Percentiles rank a stretch among this genome's conserved stretches.
These are phyloP conservation scores for Nothoprocta pentlandii DNA, from an alignment of 2,113 vertebrate species.

Conservation along the genomic window DNA sequence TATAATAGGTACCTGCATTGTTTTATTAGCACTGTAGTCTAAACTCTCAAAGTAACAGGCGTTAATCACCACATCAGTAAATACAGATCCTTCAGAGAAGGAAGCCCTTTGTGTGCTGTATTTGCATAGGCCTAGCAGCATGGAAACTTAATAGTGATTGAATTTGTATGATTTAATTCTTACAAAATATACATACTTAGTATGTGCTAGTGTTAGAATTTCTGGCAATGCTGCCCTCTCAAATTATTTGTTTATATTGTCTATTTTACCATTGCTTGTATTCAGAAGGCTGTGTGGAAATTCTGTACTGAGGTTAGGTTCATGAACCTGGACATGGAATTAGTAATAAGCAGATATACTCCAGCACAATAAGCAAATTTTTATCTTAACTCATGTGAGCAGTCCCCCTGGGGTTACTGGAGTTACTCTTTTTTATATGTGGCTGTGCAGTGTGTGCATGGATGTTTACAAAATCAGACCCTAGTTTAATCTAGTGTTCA, in stretches of 20 bases:
- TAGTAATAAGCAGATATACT: background rate
- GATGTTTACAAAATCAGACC: background rate
- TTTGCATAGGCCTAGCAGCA: background rate
- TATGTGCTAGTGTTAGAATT: background rate
- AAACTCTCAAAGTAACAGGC: background rate
- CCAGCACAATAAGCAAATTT: rapidly evolving
- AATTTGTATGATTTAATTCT: background rate
- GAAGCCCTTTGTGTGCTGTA: background rate
- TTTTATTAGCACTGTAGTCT: background rate
- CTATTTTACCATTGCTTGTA: background rate
- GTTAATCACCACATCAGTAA: background rate
- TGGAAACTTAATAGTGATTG: background rate
- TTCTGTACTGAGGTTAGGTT: background rate
- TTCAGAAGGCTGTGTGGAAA: background rate
- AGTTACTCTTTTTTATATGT: background rate
- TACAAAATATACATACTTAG: background rate
- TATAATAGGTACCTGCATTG: background rate
- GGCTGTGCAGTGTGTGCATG: background rate
- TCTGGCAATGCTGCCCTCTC: background rate
- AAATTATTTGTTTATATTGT: background rate
- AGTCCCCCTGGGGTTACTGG: background rate
- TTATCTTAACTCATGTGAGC: background rate
- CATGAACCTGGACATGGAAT: background rate
- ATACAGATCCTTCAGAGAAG: background rate
- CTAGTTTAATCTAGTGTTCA: background rate